Conservation (phyloP, 2,113 vertebrate genomes). For the Procavia capensis region DNA sequence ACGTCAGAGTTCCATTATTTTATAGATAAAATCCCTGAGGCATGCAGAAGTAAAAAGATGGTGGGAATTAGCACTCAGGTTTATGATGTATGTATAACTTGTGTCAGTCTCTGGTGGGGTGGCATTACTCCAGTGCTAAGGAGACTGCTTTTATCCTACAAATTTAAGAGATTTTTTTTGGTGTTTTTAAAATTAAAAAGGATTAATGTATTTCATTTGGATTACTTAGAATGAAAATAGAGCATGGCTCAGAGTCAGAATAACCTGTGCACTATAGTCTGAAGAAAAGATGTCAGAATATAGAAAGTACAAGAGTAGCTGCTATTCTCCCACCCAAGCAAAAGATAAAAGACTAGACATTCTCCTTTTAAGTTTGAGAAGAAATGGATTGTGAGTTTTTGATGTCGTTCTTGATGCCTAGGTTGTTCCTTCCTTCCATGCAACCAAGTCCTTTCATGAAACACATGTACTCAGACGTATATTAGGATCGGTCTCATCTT, state of each 20-base stretch:
- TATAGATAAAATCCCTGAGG: not conserved
- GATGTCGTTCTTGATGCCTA: not conserved
- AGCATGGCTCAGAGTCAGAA: not conserved
- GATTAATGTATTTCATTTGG: constrained; percentile 29
- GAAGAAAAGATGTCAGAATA: not conserved
- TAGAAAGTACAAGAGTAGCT: not conserved
- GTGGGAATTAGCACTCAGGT: not conserved
- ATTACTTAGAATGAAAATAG: constrained; percentile 22
- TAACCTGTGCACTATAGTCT: not conserved
- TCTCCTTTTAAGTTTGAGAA: not conserved
- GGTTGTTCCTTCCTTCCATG: not conserved
- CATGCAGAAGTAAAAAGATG: not conserved
- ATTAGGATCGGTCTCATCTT: not conserved
- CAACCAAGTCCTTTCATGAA: not conserved
- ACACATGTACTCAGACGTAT: not conserved
- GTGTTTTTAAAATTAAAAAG: constrained; percentile 8
- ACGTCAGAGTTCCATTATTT: not conserved
- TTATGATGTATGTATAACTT: no score
- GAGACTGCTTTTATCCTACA: not conserved
- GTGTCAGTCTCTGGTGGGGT: not conserved
- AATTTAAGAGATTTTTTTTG: not conserved
- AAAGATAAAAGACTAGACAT: not conserved
- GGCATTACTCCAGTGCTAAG: not conserved
- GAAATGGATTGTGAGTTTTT: not conserved
- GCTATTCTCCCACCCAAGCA: not conserved